Percentiles rank a stretch among this genome's conserved stretches.
phyloP scores from a whole-genome alignment of 1,140 invertebrate species.

The Diprion similis region DNA sequence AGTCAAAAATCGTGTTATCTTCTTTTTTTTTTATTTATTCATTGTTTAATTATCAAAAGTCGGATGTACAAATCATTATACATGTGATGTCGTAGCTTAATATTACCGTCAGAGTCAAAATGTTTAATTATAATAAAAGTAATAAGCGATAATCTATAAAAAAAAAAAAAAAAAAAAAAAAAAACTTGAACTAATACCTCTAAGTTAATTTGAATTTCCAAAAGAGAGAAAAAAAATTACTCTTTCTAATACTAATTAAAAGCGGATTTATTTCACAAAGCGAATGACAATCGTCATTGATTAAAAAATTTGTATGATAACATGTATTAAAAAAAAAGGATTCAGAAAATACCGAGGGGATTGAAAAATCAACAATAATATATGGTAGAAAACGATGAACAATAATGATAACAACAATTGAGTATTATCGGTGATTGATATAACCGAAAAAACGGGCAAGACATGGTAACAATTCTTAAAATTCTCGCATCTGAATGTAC shows the following conservation, averaged over 20 bases:
- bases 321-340: neutral
- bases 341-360: neutral
- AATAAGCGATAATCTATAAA: neutral
- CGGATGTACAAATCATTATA: no score
- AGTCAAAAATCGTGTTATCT: no score
- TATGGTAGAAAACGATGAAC: conserved; percentile 27
- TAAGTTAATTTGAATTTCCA: neutral
- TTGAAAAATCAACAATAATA: neutral
- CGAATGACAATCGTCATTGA: neutral
- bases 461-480: conserved; percentile 29
- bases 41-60: no score
- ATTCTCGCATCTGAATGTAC: conserved; percentile 51
- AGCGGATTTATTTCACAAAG: no score
- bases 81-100: neutral
- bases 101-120: neutral
- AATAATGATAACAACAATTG: neutral
- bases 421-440: no score
- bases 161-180: neutral
- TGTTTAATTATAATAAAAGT: neutral
- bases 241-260: no score
- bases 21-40: no score
- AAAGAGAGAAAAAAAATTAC: neutral
- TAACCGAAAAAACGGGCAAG: no score
- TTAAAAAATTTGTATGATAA: neutral
- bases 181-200: neutral